Percentiles rank a stretch among this genome's conserved stretches.
Conservation (phyloP, 2,888 invertebrate genomes). For the Eucera pruinosa region DNA sequence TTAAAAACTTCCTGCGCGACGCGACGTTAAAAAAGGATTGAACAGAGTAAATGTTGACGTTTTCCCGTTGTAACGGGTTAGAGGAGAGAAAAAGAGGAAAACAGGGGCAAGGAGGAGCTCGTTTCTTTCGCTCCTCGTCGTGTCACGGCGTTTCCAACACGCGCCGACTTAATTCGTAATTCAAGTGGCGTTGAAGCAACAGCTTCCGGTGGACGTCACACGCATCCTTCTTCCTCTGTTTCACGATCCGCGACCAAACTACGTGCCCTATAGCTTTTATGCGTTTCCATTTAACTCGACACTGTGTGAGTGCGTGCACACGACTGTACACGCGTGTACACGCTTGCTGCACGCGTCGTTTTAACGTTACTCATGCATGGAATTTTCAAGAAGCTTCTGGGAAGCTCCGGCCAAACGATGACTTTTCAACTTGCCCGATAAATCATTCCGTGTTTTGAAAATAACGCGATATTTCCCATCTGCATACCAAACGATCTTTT, state of each 20-base stretch:
- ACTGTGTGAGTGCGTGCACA: neutral
- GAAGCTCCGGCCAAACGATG: neutral
- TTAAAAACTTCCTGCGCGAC: no score
- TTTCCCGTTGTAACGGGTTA: neutral
- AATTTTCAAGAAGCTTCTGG: constrained; percentile 45
- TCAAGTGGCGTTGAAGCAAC: constrained; percentile 74
- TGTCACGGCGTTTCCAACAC: constrained; percentile 75
- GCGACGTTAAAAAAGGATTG: neutral
- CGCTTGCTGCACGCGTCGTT: constrained; percentile 53
- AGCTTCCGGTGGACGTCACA: constrained; percentile 81
- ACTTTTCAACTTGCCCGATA: neutral
- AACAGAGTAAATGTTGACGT: neutral
- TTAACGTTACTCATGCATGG: constrained; percentile 27
- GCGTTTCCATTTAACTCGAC: constrained; percentile 42
- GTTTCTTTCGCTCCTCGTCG: constrained; percentile 33
- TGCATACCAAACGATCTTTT: no score
- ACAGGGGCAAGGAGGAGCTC: neutral
- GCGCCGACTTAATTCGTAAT: constrained; percentile 70
- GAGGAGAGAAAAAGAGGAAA: neutral
- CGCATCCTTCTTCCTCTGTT: constrained; percentile 75
- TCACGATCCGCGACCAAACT: constrained; percentile 40
- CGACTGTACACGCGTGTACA: neutral
- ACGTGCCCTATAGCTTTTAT: constrained; percentile 50
- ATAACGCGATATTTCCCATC: neutral
- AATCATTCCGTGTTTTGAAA: neutral